These are phyloP conservation scores for Euzophera pinguis DNA, from an alignment of 2,888 invertebrate genomes.

Conservation along the genomic window DNA sequence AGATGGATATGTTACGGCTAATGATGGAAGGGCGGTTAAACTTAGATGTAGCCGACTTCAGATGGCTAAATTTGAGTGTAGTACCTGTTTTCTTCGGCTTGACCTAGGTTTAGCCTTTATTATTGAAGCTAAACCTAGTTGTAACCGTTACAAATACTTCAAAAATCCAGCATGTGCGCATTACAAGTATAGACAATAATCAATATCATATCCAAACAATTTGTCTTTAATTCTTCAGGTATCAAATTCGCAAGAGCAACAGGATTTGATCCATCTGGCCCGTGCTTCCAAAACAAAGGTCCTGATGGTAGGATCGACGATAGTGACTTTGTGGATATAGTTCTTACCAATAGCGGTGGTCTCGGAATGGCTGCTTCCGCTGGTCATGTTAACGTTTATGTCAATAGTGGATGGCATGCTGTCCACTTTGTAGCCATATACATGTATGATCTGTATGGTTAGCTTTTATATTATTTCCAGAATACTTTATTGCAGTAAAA, in stretches of 20 bases:
- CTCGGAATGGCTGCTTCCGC: conserved; percentile 26
- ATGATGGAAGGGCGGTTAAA: no score
- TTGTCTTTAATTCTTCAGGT: neutral
- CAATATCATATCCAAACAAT: no score
- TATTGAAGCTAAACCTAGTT: no score
- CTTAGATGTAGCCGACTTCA: no score
- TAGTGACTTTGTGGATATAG: conserved; percentile 25
- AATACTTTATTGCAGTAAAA: conserved; percentile 29
- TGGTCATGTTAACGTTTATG: conserved; percentile 33
- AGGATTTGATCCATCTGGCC: conserved; percentile 30
- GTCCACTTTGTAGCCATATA: conserved; percentile 27
- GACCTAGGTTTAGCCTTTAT: no score
- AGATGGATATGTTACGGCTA: no score
- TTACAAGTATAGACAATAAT: no score
- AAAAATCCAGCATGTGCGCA: no score
- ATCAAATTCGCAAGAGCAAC: conserved; percentile 17
- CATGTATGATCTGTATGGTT: conserved; percentile 25
- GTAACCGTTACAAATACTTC: no score
- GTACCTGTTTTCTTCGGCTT: no score
- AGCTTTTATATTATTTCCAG: conserved; percentile 26
- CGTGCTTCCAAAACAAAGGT: conserved; percentile 28
- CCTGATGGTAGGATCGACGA: conserved; percentile 25
- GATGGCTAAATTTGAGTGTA: no score
- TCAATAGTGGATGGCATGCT: conserved; percentile 32
- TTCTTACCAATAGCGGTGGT: conserved; percentile 28